Conservation (phyloP, 1,140 invertebrate genomes). For the Drosophila micromelanica region DNA sequence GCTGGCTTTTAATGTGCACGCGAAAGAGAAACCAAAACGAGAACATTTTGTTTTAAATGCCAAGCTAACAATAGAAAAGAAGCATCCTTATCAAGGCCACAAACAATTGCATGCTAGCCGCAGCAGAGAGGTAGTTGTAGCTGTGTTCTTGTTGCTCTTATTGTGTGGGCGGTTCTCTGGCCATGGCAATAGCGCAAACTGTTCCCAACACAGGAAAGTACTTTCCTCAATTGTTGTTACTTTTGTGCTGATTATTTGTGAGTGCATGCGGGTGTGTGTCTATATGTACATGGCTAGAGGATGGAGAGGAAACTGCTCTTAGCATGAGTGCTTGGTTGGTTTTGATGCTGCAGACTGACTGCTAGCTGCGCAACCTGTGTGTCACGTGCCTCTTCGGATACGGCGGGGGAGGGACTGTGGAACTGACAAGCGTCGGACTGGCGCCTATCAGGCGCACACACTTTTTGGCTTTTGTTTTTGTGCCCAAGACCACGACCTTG, state of each 20-base stretch:
- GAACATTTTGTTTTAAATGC: slow-evolving; percentile 75
- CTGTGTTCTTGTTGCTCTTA: slow-evolving; percentile 28
- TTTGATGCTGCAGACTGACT: slow-evolving; percentile 42
- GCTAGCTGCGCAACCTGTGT: slow-evolving; percentile 24
- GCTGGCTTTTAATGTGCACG: slow-evolving; percentile 57
- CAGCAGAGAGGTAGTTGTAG: not conserved
- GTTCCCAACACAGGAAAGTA: slow-evolving; percentile 71
- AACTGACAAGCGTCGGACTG: not conserved
- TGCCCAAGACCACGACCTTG: slow-evolving; percentile 60
- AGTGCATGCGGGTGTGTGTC: slow-evolving; percentile 7
- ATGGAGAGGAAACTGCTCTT: slow-evolving; percentile 60
- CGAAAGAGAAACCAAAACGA: slow-evolving; percentile 25
- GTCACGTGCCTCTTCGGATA: slow-evolving; percentile 3
- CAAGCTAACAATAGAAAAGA: slow-evolving; percentile 81
- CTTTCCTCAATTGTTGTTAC: slow-evolving; percentile 80
- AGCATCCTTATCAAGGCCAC: slow-evolving; percentile 81
- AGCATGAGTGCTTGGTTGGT: slow-evolving; percentile 62
- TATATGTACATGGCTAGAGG: slow-evolving; percentile 10
- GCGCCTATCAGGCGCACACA: slow-evolving; percentile 42
- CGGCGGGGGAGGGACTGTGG: not conserved
- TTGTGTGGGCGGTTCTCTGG: slow-evolving; percentile 21
- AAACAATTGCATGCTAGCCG: slow-evolving; percentile 51
- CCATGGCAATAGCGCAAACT: slow-evolving; percentile 64
- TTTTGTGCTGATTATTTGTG: slow-evolving; percentile 73
- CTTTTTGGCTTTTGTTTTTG: slow-evolving; percentile 53